Base-by-base conservation (phyloP, 2,888 invertebrate genomes). In the Omphaloscelis lunosa region DNA sequence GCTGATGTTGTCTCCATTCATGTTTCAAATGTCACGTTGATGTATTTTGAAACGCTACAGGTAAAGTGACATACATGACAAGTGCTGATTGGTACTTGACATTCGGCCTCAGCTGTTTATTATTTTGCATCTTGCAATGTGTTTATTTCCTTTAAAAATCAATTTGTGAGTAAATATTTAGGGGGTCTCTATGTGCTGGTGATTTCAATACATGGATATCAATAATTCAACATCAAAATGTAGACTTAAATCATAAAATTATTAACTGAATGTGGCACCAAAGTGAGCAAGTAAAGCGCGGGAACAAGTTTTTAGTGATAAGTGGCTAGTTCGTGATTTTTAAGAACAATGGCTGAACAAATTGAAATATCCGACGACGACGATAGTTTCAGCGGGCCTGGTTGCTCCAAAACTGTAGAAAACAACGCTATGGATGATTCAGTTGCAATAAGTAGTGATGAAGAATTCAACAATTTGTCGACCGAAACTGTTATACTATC, bases 341-440 rank as follows among this genome's bases (percentile, higher is more conserved):
- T 12, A 51, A 27, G 20, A 4, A 74, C 11, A 66, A 85, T 84
- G 87, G 66, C 53, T 70, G 15, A 61, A 45, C n/a, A 72, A 53
- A 61, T 81, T 27, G 91, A 91, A 74, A 90, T 95, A 87, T 93
- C 94, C 9, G 95, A 95, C 63, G 95, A 95, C 79, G 94, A 94
- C 27, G 92, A 93, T 65, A 93, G 92, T 86, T 91, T 92, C 29
- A 75, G 29, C 69, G 89, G 85, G 11, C 81, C 82, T 72, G 77
- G 81, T 29, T 79, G 77, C 63, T 53, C 82, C 61, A 79, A 62
- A 59, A 53, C 62, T 39, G n/a, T 9, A 23, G 51, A 20, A 51
- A 61, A 62, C 2, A 45, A 63, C 20, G 0, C 15, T 39, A 20
- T 45, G 8, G 39, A 63, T 20, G 72, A 75, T 39, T 48, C 74